Evolutionary conservation across 2,888 invertebrate genomes (phyloP).

Genomic region (Creontiades dilutus): DNA sequence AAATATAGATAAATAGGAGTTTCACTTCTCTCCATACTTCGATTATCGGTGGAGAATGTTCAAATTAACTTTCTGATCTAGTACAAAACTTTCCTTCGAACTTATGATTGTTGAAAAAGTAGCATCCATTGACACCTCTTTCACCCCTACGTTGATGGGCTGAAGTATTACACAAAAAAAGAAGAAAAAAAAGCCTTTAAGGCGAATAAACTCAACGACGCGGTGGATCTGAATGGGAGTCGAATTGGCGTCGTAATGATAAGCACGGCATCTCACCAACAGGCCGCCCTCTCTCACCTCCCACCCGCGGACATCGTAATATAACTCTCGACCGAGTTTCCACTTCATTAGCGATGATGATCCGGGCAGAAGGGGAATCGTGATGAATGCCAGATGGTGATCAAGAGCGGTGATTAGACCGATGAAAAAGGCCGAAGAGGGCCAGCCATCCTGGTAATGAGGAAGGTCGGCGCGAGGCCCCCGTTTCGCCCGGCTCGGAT

Average conservation of each 20-base stretch:
- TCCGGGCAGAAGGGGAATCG: conserved; percentile 34
- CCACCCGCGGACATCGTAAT: conserved; percentile 9
- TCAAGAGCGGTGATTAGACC: conserved; percentile 66
- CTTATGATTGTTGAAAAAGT: no score
- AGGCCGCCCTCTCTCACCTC: neutral
- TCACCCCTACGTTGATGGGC: no score
- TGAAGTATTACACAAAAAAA: no score
- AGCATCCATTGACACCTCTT: no score
- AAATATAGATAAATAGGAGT: no score
- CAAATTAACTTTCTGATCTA: no score
- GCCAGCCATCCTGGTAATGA: conserved; percentile 33
- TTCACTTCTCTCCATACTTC: no score
- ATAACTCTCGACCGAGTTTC: conserved; percentile 46
- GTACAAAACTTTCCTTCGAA: no score
- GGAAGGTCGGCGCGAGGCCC: conserved; percentile 17
- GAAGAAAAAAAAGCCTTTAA: no score
- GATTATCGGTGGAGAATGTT: no score
- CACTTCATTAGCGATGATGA: conserved; percentile 67
- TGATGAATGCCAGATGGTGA: conserved; percentile 65
- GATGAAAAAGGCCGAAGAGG: conserved; percentile 60
- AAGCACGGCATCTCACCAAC: neutral
- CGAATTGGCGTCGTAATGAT: neutral
- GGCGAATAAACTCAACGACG: neutral
- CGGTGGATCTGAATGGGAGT: neutral
- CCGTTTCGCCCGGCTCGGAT: conserved; percentile 33